phyloP scores from a whole-genome alignment of 2,113 vertebrate species.

The Isurus oxyrinchus region DNA sequence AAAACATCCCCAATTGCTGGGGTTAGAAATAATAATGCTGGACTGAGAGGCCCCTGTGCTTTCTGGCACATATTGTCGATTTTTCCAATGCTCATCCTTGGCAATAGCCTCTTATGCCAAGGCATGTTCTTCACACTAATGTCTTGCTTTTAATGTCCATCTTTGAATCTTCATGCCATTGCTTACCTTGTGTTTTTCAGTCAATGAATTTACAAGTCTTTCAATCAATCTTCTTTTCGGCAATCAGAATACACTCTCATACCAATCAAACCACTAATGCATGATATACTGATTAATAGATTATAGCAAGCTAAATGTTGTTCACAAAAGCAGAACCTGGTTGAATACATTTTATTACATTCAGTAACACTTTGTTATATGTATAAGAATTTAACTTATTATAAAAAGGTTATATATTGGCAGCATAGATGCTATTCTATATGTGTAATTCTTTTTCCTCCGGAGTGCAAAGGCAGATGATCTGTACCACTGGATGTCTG shows the following conservation, averaged over 20 bases:
- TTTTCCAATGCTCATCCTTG: neutral
- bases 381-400: neutral
- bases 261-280: neutral
- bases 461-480: neutral
- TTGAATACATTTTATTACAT: conserved; percentile 25
- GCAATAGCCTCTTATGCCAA: neutral
- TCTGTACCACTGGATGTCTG: neutral
- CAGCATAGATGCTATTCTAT: neutral
- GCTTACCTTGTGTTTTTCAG: neutral
- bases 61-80: neutral
- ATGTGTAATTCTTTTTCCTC: neutral
- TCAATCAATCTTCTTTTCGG: neutral
- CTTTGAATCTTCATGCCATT: neutral
- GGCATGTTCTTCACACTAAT: neutral
- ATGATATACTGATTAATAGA: neutral
- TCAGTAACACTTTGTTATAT: neutral
- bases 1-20: neutral
- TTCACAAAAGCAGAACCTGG: conserved; percentile 12
- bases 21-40: neutral
- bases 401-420: neutral
- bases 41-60: neutral
- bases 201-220: no score
- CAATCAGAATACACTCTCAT: neutral
- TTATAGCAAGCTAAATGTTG: neutral
- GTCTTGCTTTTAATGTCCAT: neutral